These are phyloP conservation scores for Miltochrista miniata DNA, from an alignment of 2,888 invertebrate genomes.

Conservation along the genomic window DNA sequence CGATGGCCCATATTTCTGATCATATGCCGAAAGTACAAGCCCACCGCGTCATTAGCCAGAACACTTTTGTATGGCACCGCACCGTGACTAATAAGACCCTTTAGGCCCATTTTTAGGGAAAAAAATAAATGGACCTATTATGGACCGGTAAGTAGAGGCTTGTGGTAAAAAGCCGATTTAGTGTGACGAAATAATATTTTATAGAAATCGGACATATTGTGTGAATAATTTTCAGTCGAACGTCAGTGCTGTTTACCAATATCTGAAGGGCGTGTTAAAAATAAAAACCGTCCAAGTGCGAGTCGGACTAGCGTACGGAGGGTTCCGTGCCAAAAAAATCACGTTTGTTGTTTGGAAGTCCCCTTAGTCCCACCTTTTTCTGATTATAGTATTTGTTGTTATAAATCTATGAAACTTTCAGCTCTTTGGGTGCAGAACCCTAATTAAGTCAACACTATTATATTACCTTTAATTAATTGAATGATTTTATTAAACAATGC, in stretches of 20 bases:
- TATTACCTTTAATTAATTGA: no score
- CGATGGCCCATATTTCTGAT: slow-evolving; percentile 38
- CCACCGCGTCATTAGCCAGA: slow-evolving; percentile 45
- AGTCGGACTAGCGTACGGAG: no score
- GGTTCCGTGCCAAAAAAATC: no score
- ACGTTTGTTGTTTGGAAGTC: no score
- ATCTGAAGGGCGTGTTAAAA: no score
- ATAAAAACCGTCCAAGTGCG: no score
- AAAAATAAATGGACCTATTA: slow-evolving; percentile 62
- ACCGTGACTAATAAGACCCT: slow-evolving; percentile 76
- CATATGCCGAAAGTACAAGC: slow-evolving; percentile 36
- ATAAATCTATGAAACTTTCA: no score
- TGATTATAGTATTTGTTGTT: no score
- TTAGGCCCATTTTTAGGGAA: slow-evolving; percentile 61
- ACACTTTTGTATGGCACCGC: slow-evolving; percentile 58
- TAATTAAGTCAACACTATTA: no score
- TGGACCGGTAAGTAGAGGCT: slow-evolving; percentile 49
- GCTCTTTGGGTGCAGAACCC: no score
- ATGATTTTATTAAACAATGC: no score
- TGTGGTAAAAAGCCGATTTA: slow-evolving; percentile 52
- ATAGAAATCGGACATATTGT: slow-evolving; percentile 51
- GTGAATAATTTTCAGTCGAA: slow-evolving; percentile 35
- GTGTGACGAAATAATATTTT: slow-evolving; percentile 49
- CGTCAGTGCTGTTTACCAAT: not conserved
- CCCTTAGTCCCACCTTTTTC: no score